Base-by-base conservation (phyloP, 1,140 invertebrate species). In the Drosophila albomicans region DNA sequence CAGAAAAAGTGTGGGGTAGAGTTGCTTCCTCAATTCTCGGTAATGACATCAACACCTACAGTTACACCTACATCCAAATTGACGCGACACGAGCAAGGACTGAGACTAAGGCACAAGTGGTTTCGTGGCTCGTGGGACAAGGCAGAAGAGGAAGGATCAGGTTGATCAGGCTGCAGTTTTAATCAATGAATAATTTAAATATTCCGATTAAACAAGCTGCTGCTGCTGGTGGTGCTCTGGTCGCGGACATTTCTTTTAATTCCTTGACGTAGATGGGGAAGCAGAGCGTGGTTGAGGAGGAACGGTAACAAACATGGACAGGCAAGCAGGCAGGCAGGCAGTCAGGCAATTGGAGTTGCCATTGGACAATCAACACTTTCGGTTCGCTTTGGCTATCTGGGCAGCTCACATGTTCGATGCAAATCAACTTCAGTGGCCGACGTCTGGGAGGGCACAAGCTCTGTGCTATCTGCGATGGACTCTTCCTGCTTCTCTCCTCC, bases 141-240 rank as follows among this genome's bases (percentile, higher is more conserved):
- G 43, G 13, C 3, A 28, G 57, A 41, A 35, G 45, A 3, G 58
- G 48, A 52, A 3, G 58, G 48, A 52, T 61, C 49, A 54, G 49
- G 28, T 15, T 61, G 69, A 86, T 86, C 77, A 57, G 58, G 28
- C 70, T 66, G 28, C 78, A 69, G 75, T 81, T 89, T 89, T 89
- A 89, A 89, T 89, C 85, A 89, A 79, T 62, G 81, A 78, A 85
- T 89, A 85, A 89, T 89, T 89, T 89, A 89, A 89, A 89, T 89
- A 89, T 89, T 89, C 85, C 78, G 85, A 85, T 88, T 88, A 81
- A 89, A 85, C 85, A 84, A 89, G 78, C 66, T 69, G 77, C 65
- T 49, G 75, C 20, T 48, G 62, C 41, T 74, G 49, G 1, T 58
- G 52, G 32, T 56, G 20, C 51, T 43, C 70, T 65, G 75, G 57